Evolutionary conservation across 2,797 vertebrate genomes (phyloP).

Genomic region (Leucoraja ocellata): DNA sequence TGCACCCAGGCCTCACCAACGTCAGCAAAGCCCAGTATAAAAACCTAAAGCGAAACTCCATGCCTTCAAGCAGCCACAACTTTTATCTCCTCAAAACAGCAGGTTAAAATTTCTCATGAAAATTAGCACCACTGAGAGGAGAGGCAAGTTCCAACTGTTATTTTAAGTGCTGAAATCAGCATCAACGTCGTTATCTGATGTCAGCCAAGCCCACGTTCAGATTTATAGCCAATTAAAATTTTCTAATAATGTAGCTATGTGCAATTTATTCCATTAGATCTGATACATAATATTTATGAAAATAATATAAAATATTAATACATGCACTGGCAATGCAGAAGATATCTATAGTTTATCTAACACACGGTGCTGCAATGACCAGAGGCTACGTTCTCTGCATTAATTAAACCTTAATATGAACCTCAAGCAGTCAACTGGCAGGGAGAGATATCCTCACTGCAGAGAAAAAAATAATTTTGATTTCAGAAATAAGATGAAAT

Average conservation of each 20-base stretch:
- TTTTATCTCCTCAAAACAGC: background rate
- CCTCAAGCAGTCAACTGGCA: background rate
- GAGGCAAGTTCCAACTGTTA: background rate
- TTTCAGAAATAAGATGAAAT: background rate
- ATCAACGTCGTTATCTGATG: background rate
- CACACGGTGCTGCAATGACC: background rate
- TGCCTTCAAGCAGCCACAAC: background rate
- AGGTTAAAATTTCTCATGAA: background rate
- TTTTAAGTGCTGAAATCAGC: constrained; percentile 11
- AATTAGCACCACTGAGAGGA: background rate
- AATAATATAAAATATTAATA: background rate
- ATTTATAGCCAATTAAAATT: background rate
- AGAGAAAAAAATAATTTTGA: background rate
- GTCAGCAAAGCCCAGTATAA: background rate
- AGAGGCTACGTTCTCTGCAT: background rate
- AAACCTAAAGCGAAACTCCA: background rate
- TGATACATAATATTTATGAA: background rate
- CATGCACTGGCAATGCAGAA: background rate
- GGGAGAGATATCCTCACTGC: background rate
- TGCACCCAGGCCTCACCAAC: background rate
- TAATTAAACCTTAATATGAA: background rate
- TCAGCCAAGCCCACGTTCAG: background rate
- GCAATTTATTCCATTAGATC: background rate
- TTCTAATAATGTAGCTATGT: background rate
- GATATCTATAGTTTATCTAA: background rate